Evolutionary conservation across 1,140 invertebrate genomes (phyloP), one percentile per base, ranked within the genome.

Genomic region (Pseudomyrmex flavicornis): DNA sequence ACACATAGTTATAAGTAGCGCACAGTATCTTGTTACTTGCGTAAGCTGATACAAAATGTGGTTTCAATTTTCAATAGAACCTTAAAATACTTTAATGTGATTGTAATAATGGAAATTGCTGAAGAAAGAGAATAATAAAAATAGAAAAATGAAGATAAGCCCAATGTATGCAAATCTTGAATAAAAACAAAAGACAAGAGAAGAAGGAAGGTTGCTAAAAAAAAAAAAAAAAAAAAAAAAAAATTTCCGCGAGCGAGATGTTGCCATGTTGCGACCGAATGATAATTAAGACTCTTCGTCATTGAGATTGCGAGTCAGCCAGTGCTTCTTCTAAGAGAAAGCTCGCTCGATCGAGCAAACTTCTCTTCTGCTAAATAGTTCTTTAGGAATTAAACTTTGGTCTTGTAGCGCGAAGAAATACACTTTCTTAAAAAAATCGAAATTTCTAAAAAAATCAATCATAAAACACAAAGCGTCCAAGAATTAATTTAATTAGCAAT

Each of bases 271-370:
- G 20, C 87, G 79, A 50, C 73, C 79, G 68, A 85, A 68, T 82
- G 87, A 88, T 88, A 88, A 88, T 88, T 88, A 88, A 68, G 56
- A 73, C 69, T 83, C 74, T 88, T 88, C 62, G 87, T 88, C 86
- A 83, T 72, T 56, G 50, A 46, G 35, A 52, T 12, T 44, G 56
- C 62, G 70, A 59, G 65, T 58, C 58, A 79, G 65, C 48, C 20
- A 66, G 54, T 54, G 22, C 65, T 85, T 59, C 50, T 54, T 58
- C 35, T 83, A 79, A 77, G 83, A 88, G 85, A 79, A 48, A 44
- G 52, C 50, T 26, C 46, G 59, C 61, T 35, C 35, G 35, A 88
- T 88, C 86, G 79, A 88, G 85, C 86, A 85, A 88, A 88, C 86
- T 88, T 85, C 69, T 50, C 48, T 58, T 17, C 17, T 17, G 58